Percentiles rank a stretch among this genome's conserved stretches.
phyloP scores from a whole-genome alignment of 2,113 vertebrate genomes.

The Ceyx cyanopectus region DNA sequence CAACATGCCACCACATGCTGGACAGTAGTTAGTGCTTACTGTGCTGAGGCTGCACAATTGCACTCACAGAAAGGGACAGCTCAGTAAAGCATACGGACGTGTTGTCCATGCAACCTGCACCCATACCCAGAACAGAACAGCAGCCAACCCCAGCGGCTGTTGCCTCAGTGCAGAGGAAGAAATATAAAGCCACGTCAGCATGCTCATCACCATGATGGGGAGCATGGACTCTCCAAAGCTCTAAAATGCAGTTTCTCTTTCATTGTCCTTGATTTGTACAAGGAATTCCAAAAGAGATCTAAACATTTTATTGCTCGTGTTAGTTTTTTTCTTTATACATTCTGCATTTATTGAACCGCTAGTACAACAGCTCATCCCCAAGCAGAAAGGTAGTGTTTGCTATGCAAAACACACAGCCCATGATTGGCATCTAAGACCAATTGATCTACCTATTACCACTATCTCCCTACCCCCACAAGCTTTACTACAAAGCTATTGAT shows the following conservation, averaged over 20 bases:
- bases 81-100: too few species aligned
- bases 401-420: slow-evolving; percentile 82
- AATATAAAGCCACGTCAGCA: too few species aligned
- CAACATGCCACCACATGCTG: too few species aligned
- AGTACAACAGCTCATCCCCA: slow-evolving; percentile 59
- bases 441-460: slow-evolving; percentile 88
- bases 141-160: too few species aligned
- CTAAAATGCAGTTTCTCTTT: background rate
- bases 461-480: slow-evolving; percentile 83
- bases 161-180: too few species aligned
- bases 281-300: slow-evolving; percentile 37
- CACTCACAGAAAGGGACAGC: too few species aligned
- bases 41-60: too few species aligned
- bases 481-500: slow-evolving; percentile 96
- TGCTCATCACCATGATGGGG: too few species aligned
- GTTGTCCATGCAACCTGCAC: too few species aligned
- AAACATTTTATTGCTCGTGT: slow-evolving; percentile 40
- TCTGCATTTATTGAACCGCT: slow-evolving; percentile 63
- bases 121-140: too few species aligned
- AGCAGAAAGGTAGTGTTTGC: slow-evolving; percentile 76
- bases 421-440: slow-evolving; percentile 86
- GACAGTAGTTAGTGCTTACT: too few species aligned
- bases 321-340: background rate
- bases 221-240: background rate
- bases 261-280: background rate